These are phyloP conservation scores for Leptinotarsa peninsularis DNA, from an alignment of 2,888 invertebrate species.

Conservation along the genomic window DNA sequence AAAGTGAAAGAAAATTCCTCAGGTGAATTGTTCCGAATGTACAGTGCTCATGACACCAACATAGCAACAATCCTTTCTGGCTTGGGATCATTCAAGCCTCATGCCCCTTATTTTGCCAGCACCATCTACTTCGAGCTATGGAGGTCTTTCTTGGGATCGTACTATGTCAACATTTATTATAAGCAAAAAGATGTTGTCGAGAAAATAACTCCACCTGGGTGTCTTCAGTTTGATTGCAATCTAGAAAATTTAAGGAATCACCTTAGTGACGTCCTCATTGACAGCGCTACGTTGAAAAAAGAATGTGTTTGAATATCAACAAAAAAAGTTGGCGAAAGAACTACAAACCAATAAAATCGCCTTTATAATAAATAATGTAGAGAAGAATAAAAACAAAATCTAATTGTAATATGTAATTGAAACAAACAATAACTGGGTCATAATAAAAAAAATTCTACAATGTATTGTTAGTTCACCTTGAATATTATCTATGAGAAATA, in stretches of 20 bases:
- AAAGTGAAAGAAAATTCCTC: background rate
- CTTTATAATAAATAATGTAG: too few relatives aligned
- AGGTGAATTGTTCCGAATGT: conserved; percentile 30
- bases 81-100: background rate
- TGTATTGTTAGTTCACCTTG: too few relatives aligned
- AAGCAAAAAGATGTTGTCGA: conserved; percentile 22
- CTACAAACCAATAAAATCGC: too few relatives aligned
- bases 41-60: conserved; percentile 18
- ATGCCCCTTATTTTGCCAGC: background rate
- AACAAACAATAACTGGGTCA: too few relatives aligned
- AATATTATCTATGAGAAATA: too few relatives aligned
- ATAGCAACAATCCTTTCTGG: conserved; percentile 27
- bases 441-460: too few relatives aligned
- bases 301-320: too few relatives aligned
- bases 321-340: too few relatives aligned
- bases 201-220: conserved; percentile 24
- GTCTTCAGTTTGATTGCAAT: conserved; percentile 23
- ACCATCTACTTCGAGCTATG: background rate
- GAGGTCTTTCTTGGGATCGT: background rate
- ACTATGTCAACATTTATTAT: conserved; percentile 26
- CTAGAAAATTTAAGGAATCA: conserved; percentile 16
- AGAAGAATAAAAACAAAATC: too few relatives aligned
- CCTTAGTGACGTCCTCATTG: background rate
- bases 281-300: too few relatives aligned
- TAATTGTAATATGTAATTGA: too few relatives aligned